Percentiles rank a stretch among this genome's conserved stretches.
These are phyloP conservation scores for Apis dorsata DNA, from an alignment of 1,140 invertebrate genomes.

Conservation along the genomic window DNA sequence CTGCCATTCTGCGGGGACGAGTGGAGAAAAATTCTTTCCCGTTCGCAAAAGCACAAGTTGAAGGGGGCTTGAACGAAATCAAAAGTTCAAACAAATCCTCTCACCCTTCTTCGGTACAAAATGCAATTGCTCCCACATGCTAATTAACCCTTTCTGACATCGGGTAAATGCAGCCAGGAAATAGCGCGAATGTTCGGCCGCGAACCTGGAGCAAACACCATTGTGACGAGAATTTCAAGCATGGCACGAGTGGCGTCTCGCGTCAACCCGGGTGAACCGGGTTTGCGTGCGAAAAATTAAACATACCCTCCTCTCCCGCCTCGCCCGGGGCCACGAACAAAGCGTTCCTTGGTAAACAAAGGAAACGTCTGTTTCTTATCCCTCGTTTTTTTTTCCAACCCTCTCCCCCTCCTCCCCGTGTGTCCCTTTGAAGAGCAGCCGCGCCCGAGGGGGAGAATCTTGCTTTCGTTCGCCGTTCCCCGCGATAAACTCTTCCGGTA, in stretches of 20 bases:
- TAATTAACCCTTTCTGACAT: slow-evolving; percentile 2
- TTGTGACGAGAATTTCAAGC: neutral
- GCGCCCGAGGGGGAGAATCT: slow-evolving; percentile 8
- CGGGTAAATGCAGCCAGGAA: neutral
- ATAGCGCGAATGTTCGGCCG: neutral
- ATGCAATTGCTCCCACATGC: too few species aligned
- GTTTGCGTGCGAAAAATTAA: slow-evolving; percentile 38
- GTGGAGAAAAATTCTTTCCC: too few species aligned
- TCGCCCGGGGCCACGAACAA: slow-evolving; percentile 4
- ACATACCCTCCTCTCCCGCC: neutral
- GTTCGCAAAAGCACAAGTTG: too few species aligned
- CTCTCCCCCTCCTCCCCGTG: neutral
- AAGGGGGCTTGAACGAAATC: neutral
- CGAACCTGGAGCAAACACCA: neutral
- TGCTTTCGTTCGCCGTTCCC: slow-evolving; percentile 8
- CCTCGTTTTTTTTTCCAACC: neutral
- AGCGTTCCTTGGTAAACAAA: slow-evolving; percentile 39
- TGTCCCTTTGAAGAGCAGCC: slow-evolving; percentile 27
- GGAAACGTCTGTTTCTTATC: slow-evolving; percentile 27
- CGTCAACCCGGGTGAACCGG: neutral
- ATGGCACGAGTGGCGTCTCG: neutral
- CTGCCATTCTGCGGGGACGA: too few species aligned
- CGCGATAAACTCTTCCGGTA: slow-evolving; percentile 53
- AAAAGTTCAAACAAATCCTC: neutral
- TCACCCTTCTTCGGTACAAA: neutral